Base-by-base conservation (phyloP, 2,888 invertebrate genomes). In the Thumatha senex region DNA sequence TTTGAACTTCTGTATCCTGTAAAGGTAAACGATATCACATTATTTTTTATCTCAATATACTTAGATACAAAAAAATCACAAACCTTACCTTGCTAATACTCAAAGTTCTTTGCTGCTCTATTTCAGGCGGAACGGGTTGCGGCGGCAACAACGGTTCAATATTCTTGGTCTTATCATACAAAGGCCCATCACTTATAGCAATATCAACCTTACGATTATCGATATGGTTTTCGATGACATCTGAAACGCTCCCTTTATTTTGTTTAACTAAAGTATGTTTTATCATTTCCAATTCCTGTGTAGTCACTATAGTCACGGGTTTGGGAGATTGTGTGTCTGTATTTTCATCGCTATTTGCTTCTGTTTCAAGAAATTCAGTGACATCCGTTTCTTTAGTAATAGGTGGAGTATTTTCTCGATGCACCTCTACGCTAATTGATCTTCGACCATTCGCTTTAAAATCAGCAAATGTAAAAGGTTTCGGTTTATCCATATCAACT, bases 1-100 rank as follows among this genome's bases (percentile, higher is more conserved):
- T 93, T 75, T 96, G 96, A 13, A 97, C 96, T 74, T 98, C 98
- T 47, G 95, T 95, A 79, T 98, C 96, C 95, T 96, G 58, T 34
- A 86, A 66, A 76, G 70, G 41, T 48, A 55, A 48, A 10, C 41
- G 2, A 13, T 13, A 30, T 9, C 30, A 36, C 12, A 29, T 24
- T 10, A 13, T 10, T 24, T 40, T 40, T 12, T 5, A 24, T 24
- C 24, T 30, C 13, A 40, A 1, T 5, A 29, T 24, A 24, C 18
- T 24, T 24, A 2, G 5, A 40, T 7, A n/a, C n/a, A n/a, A n/a
- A n/a, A n/a, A n/a, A n/a, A n/a, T n/a, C 12, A 18, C 13, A 34
- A 40, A 34, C 12, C 76, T 81, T 85, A 95, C 98, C 93, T 96
- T 97, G 60, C 95, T 94, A 56, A 97, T 96, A 70, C 97, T 97